Conservation (phyloP, 2,888 invertebrate species). For the Malachius bipustulatus region DNA sequence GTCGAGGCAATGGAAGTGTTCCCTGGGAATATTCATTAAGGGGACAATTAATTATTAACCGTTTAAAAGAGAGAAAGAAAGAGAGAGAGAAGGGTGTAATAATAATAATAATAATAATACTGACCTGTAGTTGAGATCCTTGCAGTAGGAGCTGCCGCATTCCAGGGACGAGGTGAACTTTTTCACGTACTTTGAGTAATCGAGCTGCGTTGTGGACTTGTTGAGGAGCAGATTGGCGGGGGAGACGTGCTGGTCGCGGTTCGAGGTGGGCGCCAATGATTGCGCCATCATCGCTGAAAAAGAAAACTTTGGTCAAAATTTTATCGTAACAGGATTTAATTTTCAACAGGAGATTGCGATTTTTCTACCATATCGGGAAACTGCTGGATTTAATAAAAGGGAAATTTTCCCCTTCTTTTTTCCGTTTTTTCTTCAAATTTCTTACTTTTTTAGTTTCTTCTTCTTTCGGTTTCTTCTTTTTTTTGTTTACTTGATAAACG, state of each 20-base stretch:
- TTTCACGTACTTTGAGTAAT: conserved; percentile 83
- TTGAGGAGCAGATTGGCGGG: conserved; percentile 43
- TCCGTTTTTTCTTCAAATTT: too few relatives aligned
- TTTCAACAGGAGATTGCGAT: too few relatives aligned
- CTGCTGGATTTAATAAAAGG: too few relatives aligned
- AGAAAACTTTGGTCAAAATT: neutral
- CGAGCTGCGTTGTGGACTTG: conserved; percentile 56
- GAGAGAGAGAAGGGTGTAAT: neutral
- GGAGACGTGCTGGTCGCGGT: conserved; percentile 34
- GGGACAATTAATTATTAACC: too few relatives aligned
- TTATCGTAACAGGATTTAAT: too few relatives aligned
- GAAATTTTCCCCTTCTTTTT: too few relatives aligned
- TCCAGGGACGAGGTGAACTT: conserved; percentile 71
- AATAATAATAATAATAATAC: conserved; percentile 8
- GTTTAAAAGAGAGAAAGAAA: conserved; percentile 2
- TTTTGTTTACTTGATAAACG: too few relatives aligned
- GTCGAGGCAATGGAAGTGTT: conserved; percentile 88
- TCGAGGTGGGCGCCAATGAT: conserved; percentile 37
- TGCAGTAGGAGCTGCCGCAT: conserved; percentile 76
- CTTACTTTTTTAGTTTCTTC: too few relatives aligned
- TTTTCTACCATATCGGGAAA: too few relatives aligned
- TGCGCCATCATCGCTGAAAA: conserved; percentile 43
- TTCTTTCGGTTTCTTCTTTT: too few relatives aligned
- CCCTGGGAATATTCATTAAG: conserved; percentile 50
- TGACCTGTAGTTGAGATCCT: conserved; percentile 68